Percentiles rank a stretch among this genome's conserved stretches.
Evolutionary conservation across 2,113 vertebrate species (phyloP).

Genomic region (Pogonocichla stellata): DNA sequence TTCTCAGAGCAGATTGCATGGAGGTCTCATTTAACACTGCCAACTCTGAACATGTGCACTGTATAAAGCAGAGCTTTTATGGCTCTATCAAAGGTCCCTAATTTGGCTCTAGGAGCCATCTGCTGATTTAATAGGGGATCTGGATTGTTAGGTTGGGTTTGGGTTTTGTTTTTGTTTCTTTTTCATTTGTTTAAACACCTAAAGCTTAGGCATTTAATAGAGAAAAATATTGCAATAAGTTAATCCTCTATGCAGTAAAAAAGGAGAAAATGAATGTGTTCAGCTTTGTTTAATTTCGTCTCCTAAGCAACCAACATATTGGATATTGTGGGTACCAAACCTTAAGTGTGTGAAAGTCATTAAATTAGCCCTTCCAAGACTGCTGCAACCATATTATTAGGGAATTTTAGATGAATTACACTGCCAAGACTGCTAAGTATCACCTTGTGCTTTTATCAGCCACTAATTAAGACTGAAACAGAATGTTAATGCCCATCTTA

Average conservation of each 20-base stretch:
- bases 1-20: slow-evolving; percentile 1
- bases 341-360: slow-evolving; percentile 41
- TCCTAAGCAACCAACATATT: slow-evolving; percentile 60
- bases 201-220: slow-evolving; percentile 40
- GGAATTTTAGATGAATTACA: slow-evolving; percentile 58
- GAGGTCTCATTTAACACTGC: slow-evolving; percentile 50
- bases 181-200: slow-evolving; percentile 22
- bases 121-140: slow-evolving; percentile 46
- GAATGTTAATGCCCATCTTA: slow-evolving; percentile 35
- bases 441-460: slow-evolving; percentile 62
- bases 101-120: slow-evolving; percentile 58
- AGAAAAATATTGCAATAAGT: slow-evolving; percentile 32
- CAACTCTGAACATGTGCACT: neutral
- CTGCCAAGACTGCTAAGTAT: slow-evolving; percentile 43
- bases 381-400: slow-evolving; percentile 34
- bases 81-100: slow-evolving; percentile 31
- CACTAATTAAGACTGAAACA: slow-evolving; percentile 57
- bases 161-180: neutral
- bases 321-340: slow-evolving; percentile 15
- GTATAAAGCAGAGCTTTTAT: slow-evolving; percentile 40
- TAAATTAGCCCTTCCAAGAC: slow-evolving; percentile 21
- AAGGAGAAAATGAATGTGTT: neutral
- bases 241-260: slow-evolving; percentile 27
- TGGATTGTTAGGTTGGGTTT: neutral
- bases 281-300: slow-evolving; percentile 53